phyloP scores from a whole-genome alignment of 37 sponge, comb jelly and placozoan species.

The Geodia barretti region DNA sequence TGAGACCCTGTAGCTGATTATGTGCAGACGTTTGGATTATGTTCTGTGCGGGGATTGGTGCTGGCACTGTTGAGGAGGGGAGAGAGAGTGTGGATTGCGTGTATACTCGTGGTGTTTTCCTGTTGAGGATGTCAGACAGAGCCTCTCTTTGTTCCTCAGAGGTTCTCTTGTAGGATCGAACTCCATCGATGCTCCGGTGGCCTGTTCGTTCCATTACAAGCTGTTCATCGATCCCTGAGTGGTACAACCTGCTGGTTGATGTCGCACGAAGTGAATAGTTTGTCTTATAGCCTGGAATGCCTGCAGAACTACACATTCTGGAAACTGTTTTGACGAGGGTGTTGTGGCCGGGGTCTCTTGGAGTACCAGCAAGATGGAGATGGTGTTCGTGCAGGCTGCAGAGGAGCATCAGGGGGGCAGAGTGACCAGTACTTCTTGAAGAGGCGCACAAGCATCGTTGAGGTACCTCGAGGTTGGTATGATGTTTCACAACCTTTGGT shows the following conservation, averaged over 20 bases:
- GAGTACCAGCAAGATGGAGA: slow-evolving; percentile 18
- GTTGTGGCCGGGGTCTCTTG: slow-evolving; percentile 3
- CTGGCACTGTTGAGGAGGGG: too few relatives aligned
- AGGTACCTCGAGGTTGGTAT: slow-evolving; percentile 11
- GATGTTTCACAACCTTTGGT: slow-evolving; percentile 24
- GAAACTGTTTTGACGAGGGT: neutral
- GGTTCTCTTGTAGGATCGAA: slow-evolving; percentile 21
- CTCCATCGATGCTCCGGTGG: slow-evolving; percentile 34
- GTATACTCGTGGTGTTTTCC: too few relatives aligned
- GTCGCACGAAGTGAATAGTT: slow-evolving; percentile 43
- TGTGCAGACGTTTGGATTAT: too few relatives aligned
- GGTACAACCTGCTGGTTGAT: slow-evolving; percentile 19
- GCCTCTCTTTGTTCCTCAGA: neutral
- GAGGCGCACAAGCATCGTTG: slow-evolving; percentile 13
- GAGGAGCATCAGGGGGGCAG: slow-evolving; percentile 6
- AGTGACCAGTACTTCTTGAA: slow-evolving; percentile 14
- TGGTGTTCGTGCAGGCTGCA: neutral
- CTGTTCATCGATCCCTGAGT: slow-evolving; percentile 39
- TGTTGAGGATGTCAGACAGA: slow-evolving; percentile 16
- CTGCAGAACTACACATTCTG: slow-evolving; percentile 6
- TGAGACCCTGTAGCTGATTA: too few relatives aligned
- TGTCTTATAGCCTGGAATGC: slow-evolving; percentile 12
- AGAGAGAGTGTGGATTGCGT: too few relatives aligned
- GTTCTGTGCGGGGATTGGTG: too few relatives aligned
- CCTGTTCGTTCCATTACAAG: slow-evolving; percentile 38